A percentile compares a stretch with the other conserved stretches of the same genome.
These are phyloP conservation scores for Gobionotothen gibberifrons DNA, from an alignment of 2,797 vertebrate genomes.

Conservation along the genomic window DNA sequence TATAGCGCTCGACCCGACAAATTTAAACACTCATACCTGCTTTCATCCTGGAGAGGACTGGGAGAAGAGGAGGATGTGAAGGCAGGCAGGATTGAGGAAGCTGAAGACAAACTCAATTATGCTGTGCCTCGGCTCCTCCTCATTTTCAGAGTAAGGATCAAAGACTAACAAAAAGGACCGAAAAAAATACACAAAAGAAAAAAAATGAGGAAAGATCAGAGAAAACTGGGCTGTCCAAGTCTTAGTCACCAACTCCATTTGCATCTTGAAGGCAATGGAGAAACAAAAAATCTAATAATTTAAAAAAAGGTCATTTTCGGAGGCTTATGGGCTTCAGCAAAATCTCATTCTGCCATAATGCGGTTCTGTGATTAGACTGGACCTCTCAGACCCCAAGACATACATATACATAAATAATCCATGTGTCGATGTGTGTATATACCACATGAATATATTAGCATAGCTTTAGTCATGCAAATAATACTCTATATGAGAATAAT, in stretches of 20 bases:
- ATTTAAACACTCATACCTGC: slow-evolving; percentile 61
- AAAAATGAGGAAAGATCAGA: slow-evolving; percentile 21
- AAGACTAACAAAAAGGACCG: slow-evolving; percentile 25
- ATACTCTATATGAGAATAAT: slow-evolving; percentile 77
- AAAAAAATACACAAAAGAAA: slow-evolving; percentile 1
- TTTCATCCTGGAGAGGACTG: slow-evolving; percentile 57
- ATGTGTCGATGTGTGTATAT: slow-evolving; percentile 78
- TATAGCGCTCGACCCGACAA: slow-evolving; percentile 43
- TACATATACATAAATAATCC: slow-evolving; percentile 59
- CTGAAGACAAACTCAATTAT: slow-evolving; percentile 28
- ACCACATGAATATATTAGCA: slow-evolving; percentile 81
- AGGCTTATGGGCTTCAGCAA: slow-evolving; percentile 55
- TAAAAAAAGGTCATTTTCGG: slow-evolving; percentile 44
- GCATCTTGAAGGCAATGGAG: slow-evolving; percentile 42
- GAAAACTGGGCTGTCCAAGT: slow-evolving; percentile 31
- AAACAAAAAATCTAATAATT: slow-evolving; percentile 26
- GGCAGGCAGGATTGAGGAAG: slow-evolving; percentile 31
- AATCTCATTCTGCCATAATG: slow-evolving; percentile 56
- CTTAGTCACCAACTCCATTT: slow-evolving; percentile 21
- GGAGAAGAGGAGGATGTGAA: slow-evolving; percentile 32
- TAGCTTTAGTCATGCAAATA: slow-evolving; percentile 85
- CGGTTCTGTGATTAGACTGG: slow-evolving; percentile 70
- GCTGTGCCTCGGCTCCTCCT: slow-evolving; percentile 43
- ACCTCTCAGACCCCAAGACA: slow-evolving; percentile 48
- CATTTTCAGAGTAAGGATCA: slow-evolving; percentile 21